Base-by-base conservation (phyloP, 2,888 invertebrate species). In the Leuctra nigra region DNA sequence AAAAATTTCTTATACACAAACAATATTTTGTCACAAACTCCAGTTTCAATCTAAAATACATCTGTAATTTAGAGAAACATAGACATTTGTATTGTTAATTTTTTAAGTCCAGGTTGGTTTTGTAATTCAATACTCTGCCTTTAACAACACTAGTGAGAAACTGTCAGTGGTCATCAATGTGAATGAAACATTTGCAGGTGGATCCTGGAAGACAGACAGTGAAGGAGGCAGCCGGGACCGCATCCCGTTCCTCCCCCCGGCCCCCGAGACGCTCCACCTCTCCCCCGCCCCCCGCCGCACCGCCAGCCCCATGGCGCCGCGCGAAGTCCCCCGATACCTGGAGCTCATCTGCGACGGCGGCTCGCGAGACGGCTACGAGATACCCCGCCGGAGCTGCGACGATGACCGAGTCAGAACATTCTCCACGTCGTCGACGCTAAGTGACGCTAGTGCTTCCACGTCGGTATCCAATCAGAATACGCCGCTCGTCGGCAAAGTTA, bases 261-360 rank as follows among this genome's bases (percentile, higher is more conserved):
- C 16, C 63, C 39, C 48, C 46, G 57, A 54, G 16, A 16, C 14
- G 22, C 3, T 20, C 4, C n/a, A 20, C 2, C 2, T 20, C 1
- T 6, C 20, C n/a, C 23, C 44, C 2, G 14, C 44, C 11, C 41
- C 44, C n/a, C 22, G 54, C 48, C 36, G 48, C 24, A 35, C 3
- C 36, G 41, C 46, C 4, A 36, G 22, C 16, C 53, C 20, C 22
- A 20, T 24, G 22, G 23, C 13, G 23, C 63, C 59, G 36, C 58
- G 59, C 20, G 61, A 65, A 55, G 64, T 74, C 33, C 82, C 83
- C 1, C 83, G 84, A 65, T 86, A 86, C 68, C 70, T 86, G 54
- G 84, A 86, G 68, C 70, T 86, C 48, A 73, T 84, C 66, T 82
- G 83, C 66, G 81, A 81, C 64, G 75, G 75, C 60, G 77, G 77